These are phyloP conservation scores for Cygnus olor DNA, from an alignment of 2,797 vertebrate species.

Conservation along the genomic window DNA sequence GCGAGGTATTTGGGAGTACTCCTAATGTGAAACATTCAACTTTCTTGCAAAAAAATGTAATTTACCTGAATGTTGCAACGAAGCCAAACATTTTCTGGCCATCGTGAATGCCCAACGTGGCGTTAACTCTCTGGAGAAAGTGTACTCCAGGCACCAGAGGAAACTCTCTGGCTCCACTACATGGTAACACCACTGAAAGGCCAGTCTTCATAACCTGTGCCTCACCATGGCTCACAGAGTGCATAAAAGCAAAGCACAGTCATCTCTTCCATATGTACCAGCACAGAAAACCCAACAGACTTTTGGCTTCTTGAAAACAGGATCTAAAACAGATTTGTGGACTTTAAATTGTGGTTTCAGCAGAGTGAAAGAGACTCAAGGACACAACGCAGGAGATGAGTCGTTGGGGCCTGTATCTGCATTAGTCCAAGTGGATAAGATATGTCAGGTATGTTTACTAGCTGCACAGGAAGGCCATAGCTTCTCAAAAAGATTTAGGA, in stretches of 20 bases:
- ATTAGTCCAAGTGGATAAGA: background rate
- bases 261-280: background rate
- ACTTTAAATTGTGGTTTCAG: background rate
- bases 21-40: background rate
- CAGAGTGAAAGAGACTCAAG: background rate
- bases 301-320: background rate
- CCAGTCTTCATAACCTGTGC: background rate
- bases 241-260: background rate
- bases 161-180: background rate
- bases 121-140: background rate
- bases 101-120: background rate
- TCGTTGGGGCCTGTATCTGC: rapidly evolving
- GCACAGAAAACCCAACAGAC: background rate
- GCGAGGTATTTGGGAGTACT: background rate
- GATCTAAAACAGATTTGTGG: background rate
- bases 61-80: background rate
- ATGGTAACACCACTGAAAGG: background rate
- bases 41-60: background rate
- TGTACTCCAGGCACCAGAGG: background rate
- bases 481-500: background rate
- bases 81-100: background rate
- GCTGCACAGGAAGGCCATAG: background rate
- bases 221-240: background rate
- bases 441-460: background rate
- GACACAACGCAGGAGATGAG: background rate